Evolutionary conservation across 2,797 vertebrate species (phyloP).

Genomic region (Toxotes lorentzi): DNA sequence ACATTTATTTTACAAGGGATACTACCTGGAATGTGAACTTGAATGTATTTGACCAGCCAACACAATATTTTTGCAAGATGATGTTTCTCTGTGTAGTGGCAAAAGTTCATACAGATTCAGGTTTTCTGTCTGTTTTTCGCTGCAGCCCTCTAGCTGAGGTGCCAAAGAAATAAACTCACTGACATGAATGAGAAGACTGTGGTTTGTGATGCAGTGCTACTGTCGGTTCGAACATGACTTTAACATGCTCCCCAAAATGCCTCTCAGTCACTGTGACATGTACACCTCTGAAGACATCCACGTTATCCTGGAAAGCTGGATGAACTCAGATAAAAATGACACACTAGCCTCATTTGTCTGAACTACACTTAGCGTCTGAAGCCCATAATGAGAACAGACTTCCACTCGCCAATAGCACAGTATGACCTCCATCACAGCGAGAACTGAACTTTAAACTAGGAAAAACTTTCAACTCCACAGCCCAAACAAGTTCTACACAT

Average conservation of each 20-base stretch:
- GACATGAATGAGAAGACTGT: conserved; percentile 14
- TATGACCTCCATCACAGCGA: conserved; percentile 58
- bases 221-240: neutral
- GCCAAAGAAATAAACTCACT: neutral
- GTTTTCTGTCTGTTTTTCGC: conserved; percentile 1
- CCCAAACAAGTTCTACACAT: conserved; percentile 25
- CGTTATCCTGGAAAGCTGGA: conserved; percentile 64
- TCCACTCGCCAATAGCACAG: conserved; percentile 52
- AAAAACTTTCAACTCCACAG: conserved; percentile 25
- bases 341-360: conserved; percentile 73
- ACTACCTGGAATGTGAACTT: neutral
- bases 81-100: neutral
- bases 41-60: neutral
- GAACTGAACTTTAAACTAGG: conserved; percentile 17
- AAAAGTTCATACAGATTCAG: neutral
- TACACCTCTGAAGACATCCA: conserved; percentile 48
- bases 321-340: conserved; percentile 62
- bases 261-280: conserved; percentile 32
- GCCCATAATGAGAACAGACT: conserved; percentile 55
- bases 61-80: neutral
- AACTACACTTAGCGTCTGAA: conserved; percentile 60
- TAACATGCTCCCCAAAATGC: conserved; percentile 23
- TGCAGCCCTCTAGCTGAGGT: neutral
- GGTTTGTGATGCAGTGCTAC: conserved; percentile 16
- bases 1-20: neutral